A percentile compares a stretch with the other conserved stretches of the same genome.
Conservation (phyloP, 2,113 vertebrate species). For the Plecotus auritus region DNA sequence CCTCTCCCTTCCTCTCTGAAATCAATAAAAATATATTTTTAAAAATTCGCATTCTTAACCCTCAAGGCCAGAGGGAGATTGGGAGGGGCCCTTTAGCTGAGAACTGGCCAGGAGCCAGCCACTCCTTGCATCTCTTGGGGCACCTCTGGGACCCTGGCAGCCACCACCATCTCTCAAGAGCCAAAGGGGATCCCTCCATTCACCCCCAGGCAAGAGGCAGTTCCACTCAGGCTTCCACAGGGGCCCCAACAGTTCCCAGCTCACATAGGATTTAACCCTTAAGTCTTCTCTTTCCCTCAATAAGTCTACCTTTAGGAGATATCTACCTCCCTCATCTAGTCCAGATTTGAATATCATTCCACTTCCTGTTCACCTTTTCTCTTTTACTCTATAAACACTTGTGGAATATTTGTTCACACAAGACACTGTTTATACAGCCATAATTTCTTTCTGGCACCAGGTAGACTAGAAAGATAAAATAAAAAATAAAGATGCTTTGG, state of each 20-base stretch:
- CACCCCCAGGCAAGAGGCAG: background rate
- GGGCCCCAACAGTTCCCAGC: background rate
- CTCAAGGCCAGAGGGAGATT: background rate
- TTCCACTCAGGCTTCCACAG: background rate
- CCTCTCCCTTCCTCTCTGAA: no score
- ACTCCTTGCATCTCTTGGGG: background rate
- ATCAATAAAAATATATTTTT: no score
- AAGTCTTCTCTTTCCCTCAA: background rate
- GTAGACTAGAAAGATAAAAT: background rate
- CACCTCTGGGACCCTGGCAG: background rate
- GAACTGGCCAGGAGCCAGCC: background rate
- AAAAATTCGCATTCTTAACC: background rate
- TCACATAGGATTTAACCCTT: background rate
- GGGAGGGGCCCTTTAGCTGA: background rate
- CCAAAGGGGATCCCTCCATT: background rate
- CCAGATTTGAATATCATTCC: background rate
- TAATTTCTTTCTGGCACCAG: background rate
- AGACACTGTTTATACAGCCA: background rate
- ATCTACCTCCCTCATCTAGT: background rate
- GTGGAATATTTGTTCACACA: slow-evolving; percentile 18
- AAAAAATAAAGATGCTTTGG: background rate
- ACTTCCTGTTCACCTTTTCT: background rate
- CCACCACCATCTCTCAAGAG: background rate
- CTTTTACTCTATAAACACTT: slow-evolving; percentile 15
- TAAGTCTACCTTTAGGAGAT: background rate